Conservation (phyloP, 2,888 invertebrate genomes). For the Drosophila anomalata region DNA sequence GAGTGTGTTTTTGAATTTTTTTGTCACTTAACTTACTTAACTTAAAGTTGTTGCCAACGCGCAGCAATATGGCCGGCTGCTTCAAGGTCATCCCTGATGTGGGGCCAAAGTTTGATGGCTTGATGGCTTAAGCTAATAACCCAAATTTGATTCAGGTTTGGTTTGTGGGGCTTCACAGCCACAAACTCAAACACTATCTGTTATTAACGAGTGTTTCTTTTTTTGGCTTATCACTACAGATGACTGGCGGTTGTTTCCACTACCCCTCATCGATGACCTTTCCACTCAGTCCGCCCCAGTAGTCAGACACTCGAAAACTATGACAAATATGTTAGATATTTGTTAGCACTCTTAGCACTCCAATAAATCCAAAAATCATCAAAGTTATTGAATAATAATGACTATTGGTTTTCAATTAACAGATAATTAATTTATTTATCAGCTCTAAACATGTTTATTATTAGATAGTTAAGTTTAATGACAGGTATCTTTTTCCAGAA, state of each 20-base stretch:
- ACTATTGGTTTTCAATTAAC: background rate
- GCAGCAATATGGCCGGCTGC: background rate
- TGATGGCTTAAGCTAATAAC: constrained; percentile 19
- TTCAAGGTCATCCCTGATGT: constrained; percentile 23
- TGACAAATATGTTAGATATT: background rate
- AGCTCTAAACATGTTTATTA: background rate
- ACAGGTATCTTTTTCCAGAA: background rate
- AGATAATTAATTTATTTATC: background rate
- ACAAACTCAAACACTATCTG: constrained; percentile 5
- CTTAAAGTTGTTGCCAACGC: constrained; percentile 1
- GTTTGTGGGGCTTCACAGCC: constrained; percentile 11
- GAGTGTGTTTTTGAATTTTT: background rate
- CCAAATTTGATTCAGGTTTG: constrained; percentile 28
- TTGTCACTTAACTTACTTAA: background rate
- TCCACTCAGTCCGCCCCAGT: background rate
- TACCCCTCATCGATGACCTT: constrained; percentile 29
- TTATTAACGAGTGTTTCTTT: constrained; percentile 2
- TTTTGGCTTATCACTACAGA: constrained; percentile 17
- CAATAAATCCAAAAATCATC: background rate
- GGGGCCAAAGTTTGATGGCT: constrained; percentile 18
- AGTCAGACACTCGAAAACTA: constrained; percentile 3
- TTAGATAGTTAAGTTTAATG: background rate
- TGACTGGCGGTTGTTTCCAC: constrained; percentile 31
- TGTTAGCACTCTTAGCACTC: background rate
- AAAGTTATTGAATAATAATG: background rate